phyloP scores from a whole-genome alignment of 2,888 invertebrate genomes.

The Arctia plantaginis region DNA sequence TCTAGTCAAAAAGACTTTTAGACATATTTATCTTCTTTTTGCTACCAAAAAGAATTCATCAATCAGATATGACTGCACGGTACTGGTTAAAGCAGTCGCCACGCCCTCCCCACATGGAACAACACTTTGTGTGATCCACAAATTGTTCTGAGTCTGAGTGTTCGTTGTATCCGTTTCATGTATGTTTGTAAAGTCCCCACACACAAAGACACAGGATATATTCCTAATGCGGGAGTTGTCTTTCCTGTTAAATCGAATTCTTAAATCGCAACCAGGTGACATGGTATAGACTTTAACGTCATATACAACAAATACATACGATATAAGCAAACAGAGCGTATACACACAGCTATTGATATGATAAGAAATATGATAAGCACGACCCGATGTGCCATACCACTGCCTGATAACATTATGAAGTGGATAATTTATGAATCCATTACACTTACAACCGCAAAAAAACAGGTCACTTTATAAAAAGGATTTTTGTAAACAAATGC shows the following conservation, averaged over 20 bases:
- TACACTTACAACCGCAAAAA: background rate
- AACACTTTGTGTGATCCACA: no score
- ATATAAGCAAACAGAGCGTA: slow-evolving; percentile 31
- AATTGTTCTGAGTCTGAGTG: no score
- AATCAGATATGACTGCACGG: background rate
- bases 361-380: slow-evolving; percentile 44
- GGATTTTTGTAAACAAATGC: background rate
- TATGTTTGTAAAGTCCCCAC: no score
- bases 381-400: background rate
- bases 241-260: background rate
- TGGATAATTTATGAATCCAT: slow-evolving; percentile 1
- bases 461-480: background rate
- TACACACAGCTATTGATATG: slow-evolving; percentile 42
- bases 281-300: background rate
- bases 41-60: background rate
- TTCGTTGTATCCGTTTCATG: no score
- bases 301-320: slow-evolving; percentile 38
- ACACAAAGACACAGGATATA: no score
- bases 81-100: no score
- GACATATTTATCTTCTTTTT: background rate
- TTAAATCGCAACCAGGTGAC: background rate
- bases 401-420: slow-evolving; percentile 5
- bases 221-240: no score
- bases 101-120: no score
- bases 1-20: background rate